phyloP scores from a whole-genome alignment of 2,888 invertebrate genomes.

The Rhopalosiphum nymphaeae region DNA sequence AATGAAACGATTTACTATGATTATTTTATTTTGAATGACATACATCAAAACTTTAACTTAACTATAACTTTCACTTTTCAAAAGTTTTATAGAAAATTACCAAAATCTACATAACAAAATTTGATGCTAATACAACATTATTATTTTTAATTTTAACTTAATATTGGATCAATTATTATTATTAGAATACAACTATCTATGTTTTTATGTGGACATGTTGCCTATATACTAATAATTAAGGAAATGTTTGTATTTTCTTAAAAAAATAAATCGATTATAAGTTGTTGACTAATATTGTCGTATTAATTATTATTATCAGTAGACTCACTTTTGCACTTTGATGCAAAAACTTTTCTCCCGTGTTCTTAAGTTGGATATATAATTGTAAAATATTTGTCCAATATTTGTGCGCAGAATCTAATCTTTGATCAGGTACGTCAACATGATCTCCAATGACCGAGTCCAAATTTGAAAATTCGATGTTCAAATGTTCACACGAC shows the following conservation, averaged over 20 bases:
- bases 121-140: background rate
- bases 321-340: constrained; percentile 41
- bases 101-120: background rate
- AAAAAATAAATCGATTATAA: background rate
- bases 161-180: no score
- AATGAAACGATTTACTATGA: background rate
- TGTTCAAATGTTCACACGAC: constrained; percentile 77
- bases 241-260: background rate
- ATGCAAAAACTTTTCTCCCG: constrained; percentile 73
- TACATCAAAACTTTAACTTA: background rate
- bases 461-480: constrained; percentile 78
- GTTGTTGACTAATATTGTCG: background rate
- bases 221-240: background rate
- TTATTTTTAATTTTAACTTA: no score
- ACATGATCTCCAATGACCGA: constrained; percentile 72
- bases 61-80: background rate
- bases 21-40: background rate
- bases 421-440: constrained; percentile 68
- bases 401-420: constrained; percentile 73
- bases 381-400: constrained; percentile 78
- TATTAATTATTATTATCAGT: background rate
- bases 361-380: constrained; percentile 77
- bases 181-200: background rate
- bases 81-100: background rate
- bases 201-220: background rate